Conservation (phyloP, 2,888 invertebrate genomes). For the Hoplodrina ambigua region DNA sequence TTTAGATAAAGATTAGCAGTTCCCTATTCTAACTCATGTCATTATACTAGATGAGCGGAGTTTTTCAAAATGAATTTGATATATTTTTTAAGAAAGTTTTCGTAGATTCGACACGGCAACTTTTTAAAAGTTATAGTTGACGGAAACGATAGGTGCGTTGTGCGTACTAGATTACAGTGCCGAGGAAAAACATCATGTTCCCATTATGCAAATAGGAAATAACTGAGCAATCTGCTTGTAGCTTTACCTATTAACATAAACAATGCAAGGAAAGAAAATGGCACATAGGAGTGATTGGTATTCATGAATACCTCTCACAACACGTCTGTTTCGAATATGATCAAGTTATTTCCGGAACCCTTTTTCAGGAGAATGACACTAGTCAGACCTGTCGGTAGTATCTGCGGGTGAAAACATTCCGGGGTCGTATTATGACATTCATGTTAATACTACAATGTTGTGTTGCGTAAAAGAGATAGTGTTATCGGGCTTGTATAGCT, state of each 20-base stretch:
- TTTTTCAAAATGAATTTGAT: neutral
- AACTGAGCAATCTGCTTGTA: constrained; percentile 13
- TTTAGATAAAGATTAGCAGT: neutral
- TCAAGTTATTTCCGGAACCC: constrained; percentile 12
- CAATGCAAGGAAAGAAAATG: constrained; percentile 37
- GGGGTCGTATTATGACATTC: too few relatives aligned
- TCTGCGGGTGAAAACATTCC: too few relatives aligned
- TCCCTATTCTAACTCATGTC: neutral
- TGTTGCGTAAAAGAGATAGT: too few relatives aligned
- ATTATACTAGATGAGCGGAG: neutral
- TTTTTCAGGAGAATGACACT: constrained; percentile 3
- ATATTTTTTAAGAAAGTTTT: neutral
- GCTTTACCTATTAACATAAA: constrained; percentile 21
- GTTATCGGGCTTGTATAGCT: too few relatives aligned
- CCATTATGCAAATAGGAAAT: constrained; percentile 51
- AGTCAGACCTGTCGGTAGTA: neutral
- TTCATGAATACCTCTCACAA: constrained; percentile 3
- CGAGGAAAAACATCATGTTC: constrained; percentile 27
- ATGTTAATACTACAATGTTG: too few relatives aligned
- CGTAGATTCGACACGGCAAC: neutral
- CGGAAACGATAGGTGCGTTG: constrained; percentile 2
- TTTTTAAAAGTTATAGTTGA: neutral
- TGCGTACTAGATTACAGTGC: constrained; percentile 1
- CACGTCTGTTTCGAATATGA: neutral
- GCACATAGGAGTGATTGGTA: neutral